These are phyloP conservation scores for Cryptoleucopteryx plumbea DNA, from an alignment of 2,113 vertebrate genomes.

Conservation along the genomic window DNA sequence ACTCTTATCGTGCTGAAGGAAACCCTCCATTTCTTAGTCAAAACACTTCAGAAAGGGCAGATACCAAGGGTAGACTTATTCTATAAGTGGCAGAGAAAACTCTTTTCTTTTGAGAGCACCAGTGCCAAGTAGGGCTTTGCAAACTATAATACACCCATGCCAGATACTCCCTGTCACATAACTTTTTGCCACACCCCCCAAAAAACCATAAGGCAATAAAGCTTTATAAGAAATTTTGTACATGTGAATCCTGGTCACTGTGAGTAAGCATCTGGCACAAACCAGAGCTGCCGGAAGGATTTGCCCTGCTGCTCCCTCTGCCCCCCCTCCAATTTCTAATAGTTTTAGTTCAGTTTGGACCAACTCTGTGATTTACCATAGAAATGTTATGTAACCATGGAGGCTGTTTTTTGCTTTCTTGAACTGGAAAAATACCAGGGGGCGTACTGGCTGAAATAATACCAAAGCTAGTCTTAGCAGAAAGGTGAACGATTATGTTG, in stretches of 20 bases:
- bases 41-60: background rate
- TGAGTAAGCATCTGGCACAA: background rate
- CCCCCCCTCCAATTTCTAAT: background rate
- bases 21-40: background rate
- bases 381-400: background rate
- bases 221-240: background rate
- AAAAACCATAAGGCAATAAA: background rate
- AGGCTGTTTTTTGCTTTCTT: background rate
- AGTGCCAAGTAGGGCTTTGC: background rate
- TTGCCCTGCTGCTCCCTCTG: background rate
- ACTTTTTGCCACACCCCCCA: background rate
- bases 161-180: background rate
- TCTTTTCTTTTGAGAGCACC: background rate
- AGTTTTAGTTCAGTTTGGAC: background rate
- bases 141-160: background rate
- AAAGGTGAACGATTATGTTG: background rate
- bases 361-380: background rate
- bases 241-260: background rate
- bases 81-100: background rate
- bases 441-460: background rate
- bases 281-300: background rate
- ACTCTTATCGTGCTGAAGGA: background rate
- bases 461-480: background rate
- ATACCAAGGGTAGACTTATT: background rate
- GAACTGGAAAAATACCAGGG: background rate